Conservation (phyloP, 2,797 vertebrate species). For the Todus mexicanus region DNA sequence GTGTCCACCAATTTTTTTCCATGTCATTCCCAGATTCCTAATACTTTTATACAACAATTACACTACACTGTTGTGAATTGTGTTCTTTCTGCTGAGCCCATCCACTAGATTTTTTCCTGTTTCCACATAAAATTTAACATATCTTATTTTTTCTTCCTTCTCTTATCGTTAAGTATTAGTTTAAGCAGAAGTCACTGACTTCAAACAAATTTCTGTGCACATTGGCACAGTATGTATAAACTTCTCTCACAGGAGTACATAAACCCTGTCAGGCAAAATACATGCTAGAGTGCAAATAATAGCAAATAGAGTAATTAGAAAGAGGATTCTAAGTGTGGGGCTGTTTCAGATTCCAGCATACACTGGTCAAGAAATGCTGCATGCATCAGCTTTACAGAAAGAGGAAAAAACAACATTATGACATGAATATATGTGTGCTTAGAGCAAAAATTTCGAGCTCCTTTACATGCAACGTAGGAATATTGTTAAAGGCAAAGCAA, state of each 20-base stretch:
- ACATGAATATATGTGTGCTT: neutral
- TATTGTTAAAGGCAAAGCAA: neutral
- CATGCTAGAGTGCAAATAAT: neutral
- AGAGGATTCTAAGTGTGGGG: neutral
- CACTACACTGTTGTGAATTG: neutral
- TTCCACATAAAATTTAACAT: neutral
- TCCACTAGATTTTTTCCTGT: neutral
- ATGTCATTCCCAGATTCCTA: neutral
- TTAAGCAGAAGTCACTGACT: neutral
- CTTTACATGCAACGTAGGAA: neutral
- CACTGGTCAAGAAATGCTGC: neutral
- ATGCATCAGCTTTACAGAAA: neutral
- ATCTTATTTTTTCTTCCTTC: rapidly evolving
- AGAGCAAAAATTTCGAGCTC: neutral
- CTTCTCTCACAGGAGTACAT: neutral
- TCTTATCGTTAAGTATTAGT: neutral
- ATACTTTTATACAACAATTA: neutral
- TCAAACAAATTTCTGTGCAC: neutral
- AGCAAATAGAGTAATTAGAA: neutral
- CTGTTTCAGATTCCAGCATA: neutral
- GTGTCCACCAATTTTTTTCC: neutral
- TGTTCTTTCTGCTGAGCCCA: neutral
- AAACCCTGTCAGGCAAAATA: neutral
- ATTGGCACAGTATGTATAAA: neutral
- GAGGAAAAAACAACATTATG: neutral